Evolutionary conservation across 2,113 vertebrate species (phyloP).

Genomic region (Accipiter virgatus): DNA sequence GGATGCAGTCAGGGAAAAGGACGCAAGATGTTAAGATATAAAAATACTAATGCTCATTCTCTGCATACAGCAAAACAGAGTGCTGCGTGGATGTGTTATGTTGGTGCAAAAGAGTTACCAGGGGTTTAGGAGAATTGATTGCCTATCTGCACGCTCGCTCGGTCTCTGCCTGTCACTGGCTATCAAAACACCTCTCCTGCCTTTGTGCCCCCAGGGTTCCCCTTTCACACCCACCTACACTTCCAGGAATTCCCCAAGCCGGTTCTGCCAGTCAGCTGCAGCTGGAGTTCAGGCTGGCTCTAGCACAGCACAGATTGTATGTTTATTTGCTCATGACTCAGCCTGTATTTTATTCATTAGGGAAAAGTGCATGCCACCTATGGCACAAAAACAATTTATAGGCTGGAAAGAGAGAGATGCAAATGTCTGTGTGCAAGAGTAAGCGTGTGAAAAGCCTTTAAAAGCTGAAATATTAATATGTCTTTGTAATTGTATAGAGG

Average conservation of each 20-base stretch:
- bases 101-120: background rate
- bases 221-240: background rate
- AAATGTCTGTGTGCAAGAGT: background rate
- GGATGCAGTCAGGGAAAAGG: background rate
- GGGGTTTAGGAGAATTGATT: background rate
- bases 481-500: background rate
- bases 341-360: background rate
- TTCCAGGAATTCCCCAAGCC: background rate
- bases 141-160: background rate
- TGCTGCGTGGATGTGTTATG: background rate
- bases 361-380: background rate
- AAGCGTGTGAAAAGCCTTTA: background rate
- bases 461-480: background rate
- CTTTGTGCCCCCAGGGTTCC: background rate
- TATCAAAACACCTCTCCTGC: background rate
- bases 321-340: background rate
- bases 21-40: background rate
- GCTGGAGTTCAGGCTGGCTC: background rate
- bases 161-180: background rate
- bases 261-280: background rate
- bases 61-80: background rate
- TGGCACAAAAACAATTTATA: background rate
- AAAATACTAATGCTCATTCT: background rate
- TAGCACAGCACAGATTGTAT: background rate
- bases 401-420: background rate